Evolutionary conservation across 2,797 vertebrate species (phyloP).

Genomic region (Orestias chungarensis): DNA sequence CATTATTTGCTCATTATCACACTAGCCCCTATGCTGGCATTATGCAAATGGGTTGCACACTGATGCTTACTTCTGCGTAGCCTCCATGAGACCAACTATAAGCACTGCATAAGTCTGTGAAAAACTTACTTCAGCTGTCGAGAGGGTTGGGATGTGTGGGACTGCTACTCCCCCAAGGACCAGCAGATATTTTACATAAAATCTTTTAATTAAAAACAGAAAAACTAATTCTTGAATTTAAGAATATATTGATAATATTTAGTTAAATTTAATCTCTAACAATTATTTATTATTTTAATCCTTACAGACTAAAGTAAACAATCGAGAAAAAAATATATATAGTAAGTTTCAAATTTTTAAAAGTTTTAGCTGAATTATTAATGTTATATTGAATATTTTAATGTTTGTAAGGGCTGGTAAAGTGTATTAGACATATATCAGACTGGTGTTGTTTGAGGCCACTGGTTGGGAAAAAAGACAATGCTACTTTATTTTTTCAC

Average conservation of each 20-base stretch:
- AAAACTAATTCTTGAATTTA: not conserved
- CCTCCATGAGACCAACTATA: not conserved
- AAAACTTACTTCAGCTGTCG: not conserved
- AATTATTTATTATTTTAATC: not conserved
- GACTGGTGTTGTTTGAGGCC: not conserved
- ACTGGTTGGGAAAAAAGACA: not conserved
- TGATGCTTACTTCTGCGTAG: not conserved
- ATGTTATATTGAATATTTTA: not conserved
- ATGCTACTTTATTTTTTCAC: not conserved
- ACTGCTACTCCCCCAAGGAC: not conserved
- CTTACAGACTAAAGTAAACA: not conserved
- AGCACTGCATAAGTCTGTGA: slow-evolving; percentile 5
- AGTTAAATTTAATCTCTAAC: not conserved
- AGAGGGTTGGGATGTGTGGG: not conserved
- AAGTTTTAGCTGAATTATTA: not conserved
- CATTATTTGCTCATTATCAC: slow-evolving; percentile 6
- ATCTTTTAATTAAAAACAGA: not conserved
- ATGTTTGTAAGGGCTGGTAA: not conserved
- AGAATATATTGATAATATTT: not conserved
- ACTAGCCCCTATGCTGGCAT: slow-evolving; percentile 5
- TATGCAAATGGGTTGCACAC: slow-evolving; percentile 6
- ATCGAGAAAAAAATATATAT: not conserved
- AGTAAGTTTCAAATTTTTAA: not conserved
- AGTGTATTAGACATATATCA: not conserved
- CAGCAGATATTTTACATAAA: not conserved